Base-by-base conservation (phyloP, 2,113 vertebrate genomes). In the Zosterops hypoxanthus region DNA sequence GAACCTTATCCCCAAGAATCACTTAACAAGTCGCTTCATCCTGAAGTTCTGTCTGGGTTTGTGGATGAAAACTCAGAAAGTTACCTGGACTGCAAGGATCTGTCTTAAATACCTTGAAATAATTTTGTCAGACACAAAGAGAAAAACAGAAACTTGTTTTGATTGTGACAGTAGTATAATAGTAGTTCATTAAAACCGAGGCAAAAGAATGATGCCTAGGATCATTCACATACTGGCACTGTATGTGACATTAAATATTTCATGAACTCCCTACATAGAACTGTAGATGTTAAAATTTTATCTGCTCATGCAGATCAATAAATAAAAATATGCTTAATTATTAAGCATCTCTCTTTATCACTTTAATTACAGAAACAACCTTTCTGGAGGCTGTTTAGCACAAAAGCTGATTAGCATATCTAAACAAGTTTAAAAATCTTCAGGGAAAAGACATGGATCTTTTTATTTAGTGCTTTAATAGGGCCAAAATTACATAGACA, bases 311-410 rank as follows among this genome's bases (percentile, higher is more conserved):
- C 20, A 94, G 61, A 71, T 85, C 78, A 92, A 85, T 94, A 91
- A 94, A 89, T 79, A 50, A 89, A 96, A 92, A 82, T 72, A 76
- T 47, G 46, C 61, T 96, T 95, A 94, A 89, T 97, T 95, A 95
- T 95, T 95, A 89, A 95, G 53, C 47, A 76, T 87, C 47, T 89
- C 44, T 76, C 53, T 95, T 84, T 82, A 92, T 88, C 92, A 28
- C 57, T 91, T 82, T 85, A 87, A 87, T 89, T 95, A 92, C 66
- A 87, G 89, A 94, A 91, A 57, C 86, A 95, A 76, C 69, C 23
- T 92, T 95, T 92, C 73, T 95, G 31, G 73, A 94, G 77, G 53
- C 61, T 87, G 46, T 64, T 94, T 69, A 89, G 89, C 69, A 85
- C 72, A 87, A 86, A 79, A 50, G 12, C 49, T 96, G 53, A 82